These are phyloP conservation scores for Chromoteleia sp. DNA, from an alignment of 2,888 invertebrate genomes.

Conservation along the genomic window DNA sequence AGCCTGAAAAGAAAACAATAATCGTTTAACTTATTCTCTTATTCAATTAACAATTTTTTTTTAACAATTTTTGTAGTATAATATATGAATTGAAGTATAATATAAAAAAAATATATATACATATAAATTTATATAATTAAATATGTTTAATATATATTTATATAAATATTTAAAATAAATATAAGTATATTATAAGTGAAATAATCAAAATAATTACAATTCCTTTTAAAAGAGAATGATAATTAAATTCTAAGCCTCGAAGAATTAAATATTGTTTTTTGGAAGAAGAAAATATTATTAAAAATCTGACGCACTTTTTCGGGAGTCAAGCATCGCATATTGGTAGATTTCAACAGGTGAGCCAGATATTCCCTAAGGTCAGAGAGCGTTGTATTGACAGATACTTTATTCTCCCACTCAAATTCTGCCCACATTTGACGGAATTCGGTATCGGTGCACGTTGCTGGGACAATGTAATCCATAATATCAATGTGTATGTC, in stretches of 20 bases:
- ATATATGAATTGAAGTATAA: too few species aligned
- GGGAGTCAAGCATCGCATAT: slow-evolving; percentile 99
- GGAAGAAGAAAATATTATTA: slow-evolving; percentile 8
- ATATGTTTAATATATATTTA: too few species aligned
- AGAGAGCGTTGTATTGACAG: slow-evolving; percentile 96
- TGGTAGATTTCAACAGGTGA: slow-evolving; percentile 96
- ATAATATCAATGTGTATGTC: slow-evolving; percentile 99
- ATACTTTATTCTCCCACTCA: slow-evolving; percentile 99
- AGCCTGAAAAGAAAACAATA: slow-evolving; percentile 86
- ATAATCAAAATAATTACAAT: too few species aligned
- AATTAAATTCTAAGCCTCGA: too few species aligned
- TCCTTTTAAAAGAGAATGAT: too few species aligned
- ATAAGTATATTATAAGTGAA: too few species aligned
- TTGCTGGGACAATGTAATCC: slow-evolving; percentile 99
- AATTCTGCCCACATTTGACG: slow-evolving; percentile 99
- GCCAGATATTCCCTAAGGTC: slow-evolving; percentile 97
- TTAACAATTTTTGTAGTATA: slow-evolving; percentile 34
- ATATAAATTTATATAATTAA: too few species aligned
- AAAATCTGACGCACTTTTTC: slow-evolving; percentile 89
- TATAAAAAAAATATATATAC: too few species aligned
- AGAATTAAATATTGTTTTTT: too few species aligned
- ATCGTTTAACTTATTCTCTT: background rate
- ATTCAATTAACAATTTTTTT: too few species aligned
- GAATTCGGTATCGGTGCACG: slow-evolving; percentile 98
- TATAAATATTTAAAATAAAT: background rate